Evolutionary conservation across 2,888 invertebrate species (phyloP).

Genomic region (Xestia rhomboidea): DNA sequence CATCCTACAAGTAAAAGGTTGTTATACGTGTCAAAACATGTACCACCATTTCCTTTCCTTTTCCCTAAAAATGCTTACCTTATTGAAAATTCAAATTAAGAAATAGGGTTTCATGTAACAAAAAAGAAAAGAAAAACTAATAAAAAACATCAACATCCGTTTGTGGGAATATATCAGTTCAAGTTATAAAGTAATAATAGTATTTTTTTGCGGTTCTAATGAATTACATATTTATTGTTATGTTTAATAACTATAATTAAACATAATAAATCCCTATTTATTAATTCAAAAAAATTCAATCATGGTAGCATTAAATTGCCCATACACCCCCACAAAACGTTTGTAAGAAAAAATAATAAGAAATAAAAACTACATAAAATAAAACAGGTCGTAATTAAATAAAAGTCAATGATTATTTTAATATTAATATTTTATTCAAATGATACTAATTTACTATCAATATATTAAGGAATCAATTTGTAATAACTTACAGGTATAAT

Average conservation of each 20-base stretch:
- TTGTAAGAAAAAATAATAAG: constrained; percentile 79
- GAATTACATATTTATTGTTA: constrained; percentile 5
- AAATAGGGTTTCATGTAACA: constrained; percentile 68
- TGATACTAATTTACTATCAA: constrained; percentile 84
- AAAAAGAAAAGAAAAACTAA: constrained; percentile 71
- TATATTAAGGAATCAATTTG: constrained; percentile 74
- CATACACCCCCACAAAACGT: constrained; percentile 91
- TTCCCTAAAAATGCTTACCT: constrained; percentile 34
- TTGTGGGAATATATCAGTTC: constrained; percentile 90
- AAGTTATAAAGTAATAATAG: constrained; percentile 67
- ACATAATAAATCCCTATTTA: constrained; percentile 59
- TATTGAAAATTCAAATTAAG: constrained; percentile 55
- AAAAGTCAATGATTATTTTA: constrained; percentile 85
- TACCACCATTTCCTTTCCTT: constrained; percentile 34
- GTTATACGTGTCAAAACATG: constrained; percentile 66
- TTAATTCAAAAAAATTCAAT: constrained; percentile 63
- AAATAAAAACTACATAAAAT: constrained; percentile 82
- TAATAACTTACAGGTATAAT: constrained; percentile 79
- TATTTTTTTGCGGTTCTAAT: constrained; percentile 32
- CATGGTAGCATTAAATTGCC: constrained; percentile 80
- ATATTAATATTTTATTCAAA: constrained; percentile 83
- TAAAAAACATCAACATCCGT: constrained; percentile 77
- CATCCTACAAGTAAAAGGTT: constrained; percentile 82
- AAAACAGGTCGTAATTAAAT: constrained; percentile 86
- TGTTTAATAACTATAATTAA: constrained; percentile 46